A percentile compares a stretch with the other conserved stretches of the same genome.
Conservation (phyloP, 2,797 vertebrate species). For the Helarctos malayanus region DNA sequence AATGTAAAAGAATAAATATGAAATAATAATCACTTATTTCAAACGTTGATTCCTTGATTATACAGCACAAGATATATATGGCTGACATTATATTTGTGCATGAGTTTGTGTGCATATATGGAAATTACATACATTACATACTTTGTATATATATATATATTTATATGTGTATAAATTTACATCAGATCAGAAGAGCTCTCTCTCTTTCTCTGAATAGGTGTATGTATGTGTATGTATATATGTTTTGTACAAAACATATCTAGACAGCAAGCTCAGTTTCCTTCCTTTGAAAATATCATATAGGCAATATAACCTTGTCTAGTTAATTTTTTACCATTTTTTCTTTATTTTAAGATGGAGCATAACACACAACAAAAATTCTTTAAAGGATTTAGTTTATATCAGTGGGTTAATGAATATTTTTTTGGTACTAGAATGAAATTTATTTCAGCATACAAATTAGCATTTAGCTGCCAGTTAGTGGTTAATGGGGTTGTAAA, state of each 20-base stretch:
- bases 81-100: not conserved
- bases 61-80: not conserved
- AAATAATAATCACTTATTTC: slow-evolving; percentile 16
- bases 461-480: slow-evolving; percentile 72
- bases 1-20: not conserved
- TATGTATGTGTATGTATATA: not conserved
- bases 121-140: not conserved
- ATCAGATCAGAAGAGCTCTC: not conserved
- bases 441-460: slow-evolving; percentile 72
- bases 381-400: slow-evolving; percentile 28
- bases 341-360: not conserved
- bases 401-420: slow-evolving; percentile 72
- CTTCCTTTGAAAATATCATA: not conserved
- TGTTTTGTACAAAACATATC: not conserved
- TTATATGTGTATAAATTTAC: not conserved
- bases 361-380: not conserved
- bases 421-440: slow-evolving; percentile 61
- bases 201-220: not conserved
- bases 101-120: not conserved
- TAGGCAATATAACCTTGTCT: not conserved
- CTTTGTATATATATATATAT: not conserved
- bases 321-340: not conserved
- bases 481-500: slow-evolving; percentile 78
- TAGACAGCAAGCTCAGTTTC: not conserved
- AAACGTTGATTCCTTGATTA: not conserved